Evolutionary conservation across 2,888 invertebrate species (phyloP).

Genomic region (Abrostola tripartita): DNA sequence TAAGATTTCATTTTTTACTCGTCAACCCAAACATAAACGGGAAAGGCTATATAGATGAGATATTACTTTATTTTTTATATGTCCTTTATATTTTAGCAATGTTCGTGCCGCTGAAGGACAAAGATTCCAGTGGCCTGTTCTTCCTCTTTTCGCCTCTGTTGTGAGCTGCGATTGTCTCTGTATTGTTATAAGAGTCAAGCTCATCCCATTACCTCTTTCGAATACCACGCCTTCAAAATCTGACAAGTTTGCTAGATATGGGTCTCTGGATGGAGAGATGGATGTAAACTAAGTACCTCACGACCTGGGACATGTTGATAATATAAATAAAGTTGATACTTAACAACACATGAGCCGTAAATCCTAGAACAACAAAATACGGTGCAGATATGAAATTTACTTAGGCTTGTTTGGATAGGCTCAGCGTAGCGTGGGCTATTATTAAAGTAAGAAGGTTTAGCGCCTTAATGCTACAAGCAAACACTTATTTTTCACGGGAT

Average conservation of each 20-base stretch:
- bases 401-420: slow-evolving; percentile 64
- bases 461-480: slow-evolving; percentile 31
- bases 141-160: too few relatives aligned
- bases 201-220: too few relatives aligned
- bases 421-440: slow-evolving; percentile 32
- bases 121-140: too few relatives aligned
- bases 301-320: slow-evolving; percentile 30
- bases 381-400: slow-evolving; percentile 65
- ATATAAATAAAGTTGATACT: slow-evolving; percentile 42
- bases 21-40: too few relatives aligned
- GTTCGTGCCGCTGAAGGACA: too few relatives aligned
- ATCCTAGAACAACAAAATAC: slow-evolving; percentile 65
- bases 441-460: slow-evolving; percentile 51
- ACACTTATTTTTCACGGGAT: slow-evolving; percentile 24
- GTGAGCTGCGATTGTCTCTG: too few relatives aligned
- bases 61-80: too few relatives aligned
- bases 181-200: too few relatives aligned
- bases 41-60: too few relatives aligned
- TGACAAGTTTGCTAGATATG: too few relatives aligned
- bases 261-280: background rate
- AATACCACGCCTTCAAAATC: background rate
- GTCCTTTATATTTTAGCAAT: too few relatives aligned
- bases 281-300: slow-evolving; percentile 12
- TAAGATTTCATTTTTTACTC: too few relatives aligned
- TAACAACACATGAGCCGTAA: slow-evolving; percentile 38